Evolutionary conservation across 1,140 invertebrate genomes (phyloP), one percentile per base, ranked within the genome.

Genomic region (Nasonia vitripennis): DNA sequence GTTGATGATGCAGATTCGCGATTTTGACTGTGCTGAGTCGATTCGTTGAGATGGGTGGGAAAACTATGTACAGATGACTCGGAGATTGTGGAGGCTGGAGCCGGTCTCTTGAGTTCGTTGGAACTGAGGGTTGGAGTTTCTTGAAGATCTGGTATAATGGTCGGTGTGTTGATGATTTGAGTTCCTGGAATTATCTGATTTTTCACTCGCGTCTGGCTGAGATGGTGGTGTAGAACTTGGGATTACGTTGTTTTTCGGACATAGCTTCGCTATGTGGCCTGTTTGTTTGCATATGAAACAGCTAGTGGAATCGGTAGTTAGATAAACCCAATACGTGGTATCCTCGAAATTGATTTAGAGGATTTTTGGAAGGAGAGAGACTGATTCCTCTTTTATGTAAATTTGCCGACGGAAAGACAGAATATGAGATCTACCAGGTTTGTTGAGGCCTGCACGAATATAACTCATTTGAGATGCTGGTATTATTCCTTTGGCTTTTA

Each of bases 251-350:
- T 68, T 68, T 0, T 2, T 2, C 67, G 67, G 79, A 41, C 83
- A 85, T 17, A 17, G 48, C 31, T 79, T 85, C 1, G 77, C 83
- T 14, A 79, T 48, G 73, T 85, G 83, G 3, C 83, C 83, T 71
- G n/a, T 27, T 77, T 80, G 68, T 51, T 85, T 85, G 41, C 75
- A 85, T 1, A 70, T 6, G 31, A 85, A 85, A 45, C 77, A 85
- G 10, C 17, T 45, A 3, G 70, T 71, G 17, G 45, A 34, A 41
- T 85, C 83, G 2, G 71, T 62, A 10, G 34, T 73, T 27, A 85
- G 34, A 23, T 74, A 80, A 31, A 85, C 68, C 77, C 83, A 85
- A 6, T 78, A 85, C 9, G 12, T 14, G 0, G 77, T 85, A 45
- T 71, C 27, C 2, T 85, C 78, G 20, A 48, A 75, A 6, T 51